Percentiles rank a stretch among this genome's conserved stretches.
These are phyloP conservation scores for Pseudopodoces humilis DNA, from an alignment of 2,113 vertebrate genomes.

Conservation along the genomic window DNA sequence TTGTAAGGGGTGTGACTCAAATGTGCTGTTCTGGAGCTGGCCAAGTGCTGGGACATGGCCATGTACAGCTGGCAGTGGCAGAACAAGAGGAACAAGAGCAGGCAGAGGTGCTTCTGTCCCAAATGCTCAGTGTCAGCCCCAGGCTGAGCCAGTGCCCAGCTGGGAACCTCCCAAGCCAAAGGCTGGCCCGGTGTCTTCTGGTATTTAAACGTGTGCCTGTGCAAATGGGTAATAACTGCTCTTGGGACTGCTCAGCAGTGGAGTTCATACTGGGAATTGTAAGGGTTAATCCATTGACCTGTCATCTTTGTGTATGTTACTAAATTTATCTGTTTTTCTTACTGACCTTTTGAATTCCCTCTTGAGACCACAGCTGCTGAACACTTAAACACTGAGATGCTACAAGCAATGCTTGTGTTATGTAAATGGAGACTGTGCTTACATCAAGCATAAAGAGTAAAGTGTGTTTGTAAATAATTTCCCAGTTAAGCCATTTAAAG, in stretches of 20 bases:
- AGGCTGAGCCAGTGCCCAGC: not conserved
- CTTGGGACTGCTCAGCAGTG: not conserved
- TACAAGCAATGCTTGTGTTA: not conserved
- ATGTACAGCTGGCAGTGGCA: not conserved
- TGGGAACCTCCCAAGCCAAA: not conserved
- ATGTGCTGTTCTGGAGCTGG: not conserved
- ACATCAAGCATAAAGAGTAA: not conserved
- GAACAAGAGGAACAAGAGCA: not conserved
- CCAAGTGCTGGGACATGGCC: accelerated
- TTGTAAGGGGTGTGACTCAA: not conserved
- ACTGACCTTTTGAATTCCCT: slow-evolving; percentile 10
- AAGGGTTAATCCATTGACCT: slow-evolving; percentile 31
- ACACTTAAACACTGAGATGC: not conserved
- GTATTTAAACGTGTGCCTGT: accelerated
- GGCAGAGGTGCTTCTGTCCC: not conserved
- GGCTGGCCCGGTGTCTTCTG: not conserved
- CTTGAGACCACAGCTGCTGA: not conserved
- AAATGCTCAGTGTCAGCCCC: accelerated
- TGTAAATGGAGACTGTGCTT: not conserved
- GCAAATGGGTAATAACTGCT: not conserved
- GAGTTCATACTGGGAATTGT: not conserved
- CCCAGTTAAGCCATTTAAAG: not conserved
- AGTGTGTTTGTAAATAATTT: not conserved
- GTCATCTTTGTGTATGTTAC: not conserved
- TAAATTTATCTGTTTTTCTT: slow-evolving; percentile 9